phyloP scores from a whole-genome alignment of 2,888 invertebrate species.

The Orthosia incerta region DNA sequence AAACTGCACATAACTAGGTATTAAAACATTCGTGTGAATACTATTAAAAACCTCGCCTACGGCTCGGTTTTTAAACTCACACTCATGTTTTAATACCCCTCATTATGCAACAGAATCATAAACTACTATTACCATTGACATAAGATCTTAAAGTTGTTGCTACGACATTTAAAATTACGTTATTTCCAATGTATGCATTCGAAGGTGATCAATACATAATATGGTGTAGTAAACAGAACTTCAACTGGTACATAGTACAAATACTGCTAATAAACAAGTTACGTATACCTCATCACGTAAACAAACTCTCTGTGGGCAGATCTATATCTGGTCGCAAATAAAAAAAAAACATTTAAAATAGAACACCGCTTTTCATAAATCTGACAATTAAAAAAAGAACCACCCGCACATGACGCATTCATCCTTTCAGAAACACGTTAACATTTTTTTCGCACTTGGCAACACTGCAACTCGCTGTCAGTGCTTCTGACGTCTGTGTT shows the following conservation, averaged over 20 bases:
- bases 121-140: conserved; percentile 20
- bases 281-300: conserved; percentile 38
- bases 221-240: conserved; percentile 23
- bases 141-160: neutral
- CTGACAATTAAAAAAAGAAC: conserved; percentile 39
- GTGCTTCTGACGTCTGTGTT: conserved; percentile 42
- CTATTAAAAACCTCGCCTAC: too few species aligned
- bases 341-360: conserved; percentile 27
- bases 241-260: conserved; percentile 10
- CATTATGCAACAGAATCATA: too few species aligned
- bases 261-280: conserved; percentile 32
- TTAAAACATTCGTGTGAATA: too few species aligned
- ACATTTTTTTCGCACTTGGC: conserved; percentile 50
- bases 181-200: conserved; percentile 5
- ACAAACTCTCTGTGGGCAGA: conserved; percentile 17
- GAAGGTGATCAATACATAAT: conserved; percentile 13
- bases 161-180: neutral
- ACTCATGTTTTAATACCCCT: too few species aligned
- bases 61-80: too few species aligned
- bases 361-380: conserved; percentile 26
- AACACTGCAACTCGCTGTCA: conserved; percentile 44
- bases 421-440: conserved; percentile 43
- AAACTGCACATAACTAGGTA: too few species aligned
- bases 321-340: conserved; percentile 8
- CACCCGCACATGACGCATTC: conserved; percentile 23